Base-by-base conservation (phyloP, 2,113 vertebrate genomes). In the Ardeotis arabs region DNA sequence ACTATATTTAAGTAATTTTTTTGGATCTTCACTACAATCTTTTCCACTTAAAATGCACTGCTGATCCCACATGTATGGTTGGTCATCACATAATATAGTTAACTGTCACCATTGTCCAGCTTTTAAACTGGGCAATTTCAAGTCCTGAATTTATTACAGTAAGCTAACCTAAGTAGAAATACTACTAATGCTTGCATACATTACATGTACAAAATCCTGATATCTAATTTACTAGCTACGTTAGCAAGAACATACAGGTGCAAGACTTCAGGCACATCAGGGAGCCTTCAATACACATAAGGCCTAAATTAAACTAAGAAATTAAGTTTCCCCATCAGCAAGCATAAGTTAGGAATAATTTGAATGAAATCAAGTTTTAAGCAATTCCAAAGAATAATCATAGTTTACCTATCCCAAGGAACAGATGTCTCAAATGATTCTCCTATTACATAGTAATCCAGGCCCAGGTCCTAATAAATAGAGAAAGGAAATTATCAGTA, bases 401-500 rank as follows among this genome's bases (percentile, higher is more conserved):
- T 16, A 66, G 87, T 96, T 98, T 99, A 99, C 99, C 99, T 99
- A 98, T 99, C 99, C 99, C 99, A 99, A 96, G 99, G 99, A 98
- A 99, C 98, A 90, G 99, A 99, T 44, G 99, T 99, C 98, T 99
- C 99, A 98, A 99, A 99, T 35, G 99, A 99, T 98, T 99, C 99
- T 86, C 98, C 99, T 76, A 99, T 98, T 98, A 99, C 79, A 91
- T 98, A 99, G 97, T 99, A 99, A 96, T 99, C 99, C 98, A 99
- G 98, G 87, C 99, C 99, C 95, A 99, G 93, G 93, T 99, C 99
- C 99, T 99, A 97, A 95, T 86, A 95, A 97, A 88, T 58, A 96
- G 18, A 94, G 29, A 79, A 92, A 96, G 90, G 50, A 97, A 93
- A 93, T 83, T 58, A 91, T 95, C 81, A 92, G 59, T 70, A 89